Evolutionary conservation across 2,888 invertebrate genomes (phyloP).

Genomic region (Sinhomidia bicolor): DNA sequence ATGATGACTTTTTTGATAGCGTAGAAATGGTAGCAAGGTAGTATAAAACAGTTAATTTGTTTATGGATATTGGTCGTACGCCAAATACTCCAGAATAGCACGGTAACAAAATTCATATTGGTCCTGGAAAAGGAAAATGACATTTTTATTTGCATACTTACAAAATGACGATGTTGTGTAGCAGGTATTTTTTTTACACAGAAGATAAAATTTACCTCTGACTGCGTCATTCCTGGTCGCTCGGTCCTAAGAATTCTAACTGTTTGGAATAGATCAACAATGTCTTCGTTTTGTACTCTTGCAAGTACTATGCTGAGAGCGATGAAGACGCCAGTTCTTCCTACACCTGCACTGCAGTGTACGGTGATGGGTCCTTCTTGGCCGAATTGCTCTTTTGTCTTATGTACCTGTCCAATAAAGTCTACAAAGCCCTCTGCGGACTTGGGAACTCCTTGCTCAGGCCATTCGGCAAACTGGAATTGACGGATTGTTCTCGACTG

Average conservation of each 20-base stretch:
- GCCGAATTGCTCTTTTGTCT: constrained; percentile 99
- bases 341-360: constrained; percentile 98
- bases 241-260: constrained; percentile 99
- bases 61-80: constrained; percentile 79
- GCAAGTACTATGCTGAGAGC: constrained; percentile 98
- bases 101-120: constrained; percentile 99
- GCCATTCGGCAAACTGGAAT: constrained; percentile 98
- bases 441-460: constrained; percentile 96
- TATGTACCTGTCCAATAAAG: constrained; percentile 99
- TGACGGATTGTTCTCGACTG: constrained; percentile 97
- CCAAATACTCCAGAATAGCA: constrained; percentile 97
- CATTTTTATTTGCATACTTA: not conserved
- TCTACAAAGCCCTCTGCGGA: constrained; percentile 99
- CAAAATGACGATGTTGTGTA: not conserved
- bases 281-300: constrained; percentile 99
- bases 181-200: not conserved
- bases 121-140: constrained; percentile 86
- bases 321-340: constrained; percentile 99
- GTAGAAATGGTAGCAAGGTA: constrained; percentile 52
- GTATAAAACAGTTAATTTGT: constrained; percentile 37
- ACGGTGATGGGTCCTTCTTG: constrained; percentile 99
- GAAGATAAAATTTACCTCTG: constrained; percentile 88
- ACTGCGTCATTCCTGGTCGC: constrained; percentile 99
- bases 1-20: constrained; percentile 32
- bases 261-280: constrained; percentile 99